Conservation (phyloP, 2,888 invertebrate genomes). For the Ernsta delagoae region DNA sequence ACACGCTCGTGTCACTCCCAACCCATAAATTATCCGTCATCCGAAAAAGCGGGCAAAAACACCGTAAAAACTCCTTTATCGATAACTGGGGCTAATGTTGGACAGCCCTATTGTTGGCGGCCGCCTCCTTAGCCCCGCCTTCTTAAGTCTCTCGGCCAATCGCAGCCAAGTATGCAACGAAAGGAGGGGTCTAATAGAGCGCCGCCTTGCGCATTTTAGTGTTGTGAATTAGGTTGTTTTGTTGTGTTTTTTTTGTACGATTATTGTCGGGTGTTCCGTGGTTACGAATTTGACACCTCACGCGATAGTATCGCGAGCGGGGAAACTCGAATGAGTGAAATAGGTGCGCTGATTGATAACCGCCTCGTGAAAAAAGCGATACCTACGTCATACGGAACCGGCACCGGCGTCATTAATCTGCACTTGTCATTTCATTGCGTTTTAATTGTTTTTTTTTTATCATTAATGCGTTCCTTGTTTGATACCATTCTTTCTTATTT, state of each 20-base stretch:
- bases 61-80: conserved; percentile 69
- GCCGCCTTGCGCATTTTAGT: conserved; percentile 72
- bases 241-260: conserved; percentile 67
- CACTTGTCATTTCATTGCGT: background rate
- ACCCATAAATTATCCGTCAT: conserved; percentile 71
- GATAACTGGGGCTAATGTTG: conserved; percentile 62
- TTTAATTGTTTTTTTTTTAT: conserved; percentile 9
- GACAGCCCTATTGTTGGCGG: conserved; percentile 64
- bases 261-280: conserved; percentile 52
- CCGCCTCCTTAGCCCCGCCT: conserved; percentile 70
- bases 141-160: conserved; percentile 62
- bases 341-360: conserved; percentile 39
- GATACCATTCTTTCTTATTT: background rate
- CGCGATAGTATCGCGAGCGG: conserved; percentile 56
- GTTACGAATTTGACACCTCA: conserved; percentile 73
- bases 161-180: conserved; percentile 46
- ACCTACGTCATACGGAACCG: conserved; percentile 19
- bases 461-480: background rate
- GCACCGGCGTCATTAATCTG: conserved; percentile 29
- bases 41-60: conserved; percentile 57
- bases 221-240: conserved; percentile 74
- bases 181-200: conserved; percentile 57
- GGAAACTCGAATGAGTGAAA: conserved; percentile 24
- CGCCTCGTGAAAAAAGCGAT: conserved; percentile 10
- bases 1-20: conserved; percentile 66